phyloP scores from a whole-genome alignment of 2,113 vertebrate species.

The Equus quagga region DNA sequence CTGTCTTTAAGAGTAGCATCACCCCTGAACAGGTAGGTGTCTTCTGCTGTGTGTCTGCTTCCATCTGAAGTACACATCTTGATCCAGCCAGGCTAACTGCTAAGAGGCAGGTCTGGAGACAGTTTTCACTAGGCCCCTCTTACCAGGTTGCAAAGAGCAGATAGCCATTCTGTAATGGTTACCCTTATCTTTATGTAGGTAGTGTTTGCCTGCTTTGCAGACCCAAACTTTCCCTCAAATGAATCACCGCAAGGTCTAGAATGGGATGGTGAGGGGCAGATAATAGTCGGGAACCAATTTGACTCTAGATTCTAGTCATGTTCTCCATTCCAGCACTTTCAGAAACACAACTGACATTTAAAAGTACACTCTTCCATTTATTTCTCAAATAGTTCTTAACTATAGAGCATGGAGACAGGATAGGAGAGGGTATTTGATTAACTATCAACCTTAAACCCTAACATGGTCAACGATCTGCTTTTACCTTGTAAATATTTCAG shows the following conservation, averaged over 20 bases:
- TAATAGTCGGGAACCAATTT: neutral
- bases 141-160: neutral
- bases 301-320: neutral
- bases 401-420: neutral
- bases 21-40: too few species aligned
- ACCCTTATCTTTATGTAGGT: rapidly evolving
- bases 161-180: neutral
- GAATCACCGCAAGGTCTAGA: neutral
- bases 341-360: neutral
- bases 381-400: neutral
- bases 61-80: neutral
- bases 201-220: neutral
- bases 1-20: neutral
- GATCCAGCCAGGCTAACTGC: neutral
- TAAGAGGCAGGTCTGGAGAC: neutral
- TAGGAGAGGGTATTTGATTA: neutral
- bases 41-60: neutral
- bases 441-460: neutral
- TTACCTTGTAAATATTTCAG: neutral
- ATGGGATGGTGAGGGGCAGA: rapidly evolving
- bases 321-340: neutral
- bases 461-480: neutral
- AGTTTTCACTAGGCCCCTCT: neutral
- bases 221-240: neutral
- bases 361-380: neutral